Evolutionary conservation across 2,888 invertebrate species (phyloP), one percentile per base, ranked within the genome.

Genomic region (Hetaerina titia): DNA sequence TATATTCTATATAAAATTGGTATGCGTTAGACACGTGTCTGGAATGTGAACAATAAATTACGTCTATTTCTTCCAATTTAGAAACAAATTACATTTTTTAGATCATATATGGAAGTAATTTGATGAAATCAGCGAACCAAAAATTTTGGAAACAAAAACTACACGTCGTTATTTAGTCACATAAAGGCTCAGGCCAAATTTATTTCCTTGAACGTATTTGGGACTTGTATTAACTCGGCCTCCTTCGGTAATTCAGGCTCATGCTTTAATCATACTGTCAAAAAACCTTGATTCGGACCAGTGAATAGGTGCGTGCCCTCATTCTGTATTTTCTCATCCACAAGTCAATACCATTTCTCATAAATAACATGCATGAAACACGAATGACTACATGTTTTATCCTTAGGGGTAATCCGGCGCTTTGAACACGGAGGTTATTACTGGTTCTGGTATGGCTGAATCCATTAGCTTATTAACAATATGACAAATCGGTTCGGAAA

Each of bases 381-480:
- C 8, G 81, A 25, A 8, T 31, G 31, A 81, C 13, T 81, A 15
- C 81, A 81, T 81, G 81, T 81, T 81, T 81, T 31, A 81, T 81
- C 31, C 31, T 31, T 81, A 1, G 81, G 81, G 31, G 25, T 81
- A 81, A 22, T 69, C 69, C 19, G 31, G 81, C 13, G 31, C 81
- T n/a, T 81, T n/a, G 81, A 81, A 81, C 31, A 22, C 81, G 81
- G n/a, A 69, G 81, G 81, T 8, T 31, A 81, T 81, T 81, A 81
- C 25, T 13, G 81, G 25, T 81, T 81, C 31, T 22, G 31, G 31
- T 81, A 81, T 31, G 13, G 31, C 81, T 22, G 13, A 31, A 81
- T 31, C 81, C 81, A 81, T 81, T 81, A 81, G 81, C 25, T 81
- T 81, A 81, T 81, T 81, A 81, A 81, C 81, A 25, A 81, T 81